phyloP scores from a whole-genome alignment of 1,140 invertebrate species.

The Heliconius eleuchia region DNA sequence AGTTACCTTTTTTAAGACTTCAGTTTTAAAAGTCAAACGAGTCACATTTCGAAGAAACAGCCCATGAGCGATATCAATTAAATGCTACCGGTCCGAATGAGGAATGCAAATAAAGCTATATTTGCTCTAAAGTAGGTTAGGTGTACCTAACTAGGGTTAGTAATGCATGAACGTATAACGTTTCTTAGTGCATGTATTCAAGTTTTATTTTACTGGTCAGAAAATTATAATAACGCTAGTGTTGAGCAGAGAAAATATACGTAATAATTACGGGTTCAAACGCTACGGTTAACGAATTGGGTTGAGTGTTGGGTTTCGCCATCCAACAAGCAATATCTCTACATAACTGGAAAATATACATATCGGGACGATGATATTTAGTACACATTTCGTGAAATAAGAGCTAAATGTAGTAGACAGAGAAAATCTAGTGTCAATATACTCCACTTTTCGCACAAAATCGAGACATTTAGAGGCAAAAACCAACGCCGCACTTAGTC shows the following conservation, averaged over 20 bases:
- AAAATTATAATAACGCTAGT: not conserved
- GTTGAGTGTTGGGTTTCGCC: too few relatives aligned
- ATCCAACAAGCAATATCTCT: too few relatives aligned
- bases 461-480: too few relatives aligned
- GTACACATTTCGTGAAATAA: too few relatives aligned
- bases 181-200: not conserved
- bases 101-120: conserved; percentile 30
- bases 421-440: too few relatives aligned
- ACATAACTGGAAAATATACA: too few relatives aligned
- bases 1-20: conserved; percentile 30
- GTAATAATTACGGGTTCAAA: not conserved
- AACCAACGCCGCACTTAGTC: too few relatives aligned
- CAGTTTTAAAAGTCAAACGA: conserved; percentile 28
- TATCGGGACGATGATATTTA: too few relatives aligned
- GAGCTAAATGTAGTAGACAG: too few relatives aligned
- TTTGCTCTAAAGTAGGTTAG: conserved; percentile 33
- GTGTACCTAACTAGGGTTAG: not conserved
- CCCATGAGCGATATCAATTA: conserved; percentile 28
- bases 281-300: not conserved
- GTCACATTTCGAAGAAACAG: conserved; percentile 31
- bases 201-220: not conserved
- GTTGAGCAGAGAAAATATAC: not conserved
- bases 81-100: conserved; percentile 31
- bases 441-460: too few relatives aligned
- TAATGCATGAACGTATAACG: not conserved